Conservation (phyloP, 1,140 invertebrate species). For the silkworm (Bombyx mori) region ASM3026992v2 NC_085123.1:16036001-16036500, state of each 20-base stretch:
- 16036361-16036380: too few species aligned
- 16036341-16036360: too few species aligned
- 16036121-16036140: neutral
- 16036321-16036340: conserved; percentile 33
- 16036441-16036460: too few species aligned
- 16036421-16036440: too few species aligned
- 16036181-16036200: conserved; percentile 75
- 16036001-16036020: conserved; percentile 65
- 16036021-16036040: conserved; percentile 4
- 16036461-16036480: too few species aligned
- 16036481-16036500: too few species aligned
- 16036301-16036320: conserved; percentile 67
- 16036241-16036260: conserved; percentile 63
- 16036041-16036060: too few species aligned
- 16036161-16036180: conserved; percentile 77
- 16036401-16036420: too few species aligned
- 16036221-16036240: conserved; percentile 72
- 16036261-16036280: conserved; percentile 69
- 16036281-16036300: conserved; percentile 68
- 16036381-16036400: too few species aligned
- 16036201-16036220: conserved; percentile 58
- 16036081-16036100: too few species aligned
- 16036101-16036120: too few species aligned
- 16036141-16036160: conserved; percentile 25
- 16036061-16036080: too few species aligned